Base-by-base conservation (phyloP, 2,888 invertebrate genomes). In the Pilophorus perplexus region DNA sequence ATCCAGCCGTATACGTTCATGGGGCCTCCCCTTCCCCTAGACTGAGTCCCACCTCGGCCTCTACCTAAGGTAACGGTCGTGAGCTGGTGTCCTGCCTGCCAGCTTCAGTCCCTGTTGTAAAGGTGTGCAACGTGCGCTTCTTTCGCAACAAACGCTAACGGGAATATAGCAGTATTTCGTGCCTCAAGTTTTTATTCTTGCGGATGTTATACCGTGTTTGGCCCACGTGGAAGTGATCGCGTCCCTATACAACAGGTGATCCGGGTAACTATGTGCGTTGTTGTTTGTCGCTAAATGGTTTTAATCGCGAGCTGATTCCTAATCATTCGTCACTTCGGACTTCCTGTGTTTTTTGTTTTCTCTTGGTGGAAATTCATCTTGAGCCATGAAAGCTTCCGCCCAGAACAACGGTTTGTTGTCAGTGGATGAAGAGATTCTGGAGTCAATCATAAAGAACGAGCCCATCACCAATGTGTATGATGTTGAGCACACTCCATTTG, bases 401-500 rank as follows among this genome's bases (percentile, higher is more conserved):
- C 62, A 44, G 18, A 62, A 71, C 64, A 71, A 87, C 79, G 89
- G 89, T 73, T 83, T 89, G 74, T 79, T 89, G 78, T 85, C 85
- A 79, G 80, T 88, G 75, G 83, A 84, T 66, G 84, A 86, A 77
- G 85, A 85, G 37, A 40, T 57, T 6, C 33, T 71, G 18, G 42
- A 64, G n/a, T 64, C 69, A 16, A 40, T 89, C 76, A 83, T 88
- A 77, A 85, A 86, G 74, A 82, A 84, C 76, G 85, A 86, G 76
- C 84, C 87, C 74, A 88, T 89, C 78, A 84, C 85, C 74, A 85
- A 86, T 74, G 84, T 87, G 72, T 89, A 89, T 79, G 85, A 87
- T 78, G 87, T 89, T 74, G 89, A 89, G 79, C 87, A 88, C 79
- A 87, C 87, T 75, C 89, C 89, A 75, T 89, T 89, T 81, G 89